A percentile compares a stretch with the other conserved stretches of the same genome.
Conservation (phyloP, 2,113 vertebrate species). For the Polypterus senegalus region DNA sequence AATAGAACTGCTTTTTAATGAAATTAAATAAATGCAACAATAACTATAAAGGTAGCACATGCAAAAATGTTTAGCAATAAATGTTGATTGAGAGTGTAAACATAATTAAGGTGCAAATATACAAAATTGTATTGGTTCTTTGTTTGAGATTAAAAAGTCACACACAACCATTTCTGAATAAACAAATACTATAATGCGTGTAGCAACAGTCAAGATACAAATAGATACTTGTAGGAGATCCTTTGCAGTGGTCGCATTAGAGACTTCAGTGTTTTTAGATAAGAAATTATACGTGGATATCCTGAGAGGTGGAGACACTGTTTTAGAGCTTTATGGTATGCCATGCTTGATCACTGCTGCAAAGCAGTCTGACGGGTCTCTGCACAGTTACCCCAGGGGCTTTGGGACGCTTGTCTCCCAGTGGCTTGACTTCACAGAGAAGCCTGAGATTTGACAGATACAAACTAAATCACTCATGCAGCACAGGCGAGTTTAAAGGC, state of each 20-base stretch:
- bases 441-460: neutral
- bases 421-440: neutral
- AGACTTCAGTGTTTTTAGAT: neutral
- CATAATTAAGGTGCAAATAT: too few relatives aligned
- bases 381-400: neutral
- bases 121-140: too few relatives aligned
- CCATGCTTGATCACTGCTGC: neutral
- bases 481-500: neutral
- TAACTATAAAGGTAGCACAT: too few relatives aligned
- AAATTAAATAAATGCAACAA: too few relatives aligned
- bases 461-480: neutral
- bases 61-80: too few relatives aligned
- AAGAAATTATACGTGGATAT: neutral
- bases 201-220: too few relatives aligned
- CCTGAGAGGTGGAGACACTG: neutral
- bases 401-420: neutral
- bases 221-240: too few relatives aligned
- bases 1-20: too few relatives aligned
- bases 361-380: slow-evolving; percentile 1
- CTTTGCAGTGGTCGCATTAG: neutral
- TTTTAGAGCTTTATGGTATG: neutral
- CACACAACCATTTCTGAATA: too few relatives aligned
- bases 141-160: too few relatives aligned
- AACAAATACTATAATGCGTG: too few relatives aligned
- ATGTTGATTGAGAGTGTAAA: too few relatives aligned